phyloP scores from a whole-genome alignment of 1,140 invertebrate genomes.

The Neodiprion lecontei region DNA sequence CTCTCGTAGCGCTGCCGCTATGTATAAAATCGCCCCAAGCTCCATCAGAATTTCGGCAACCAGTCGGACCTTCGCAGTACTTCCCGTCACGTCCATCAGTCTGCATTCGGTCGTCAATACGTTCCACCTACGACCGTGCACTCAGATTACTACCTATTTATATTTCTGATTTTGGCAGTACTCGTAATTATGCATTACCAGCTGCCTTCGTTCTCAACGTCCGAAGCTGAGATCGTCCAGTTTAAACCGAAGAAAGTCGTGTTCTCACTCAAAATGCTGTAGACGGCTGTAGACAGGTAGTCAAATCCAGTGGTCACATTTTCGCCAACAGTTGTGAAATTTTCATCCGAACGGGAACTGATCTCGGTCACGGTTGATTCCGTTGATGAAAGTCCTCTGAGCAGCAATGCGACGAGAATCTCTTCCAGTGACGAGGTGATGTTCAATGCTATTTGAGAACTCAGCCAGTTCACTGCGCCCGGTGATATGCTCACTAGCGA shows the following conservation, averaged over 20 bases:
- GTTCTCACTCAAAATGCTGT: conserved; percentile 6
- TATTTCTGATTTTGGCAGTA: neutral
- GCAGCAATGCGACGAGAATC: conserved; percentile 9
- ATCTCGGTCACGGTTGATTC: neutral
- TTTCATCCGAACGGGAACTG: neutral
- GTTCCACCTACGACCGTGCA: conserved; percentile 66
- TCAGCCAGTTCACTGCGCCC: conserved; percentile 37
- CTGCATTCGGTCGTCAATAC: conserved; percentile 73
- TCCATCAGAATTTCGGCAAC: conserved; percentile 75
- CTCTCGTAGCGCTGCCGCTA: conserved; percentile 82
- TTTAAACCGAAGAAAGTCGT: neutral
- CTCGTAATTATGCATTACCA: conserved; percentile 8
- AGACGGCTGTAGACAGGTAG: neutral
- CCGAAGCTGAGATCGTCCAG: neutral
- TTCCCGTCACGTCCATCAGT: conserved; percentile 68
- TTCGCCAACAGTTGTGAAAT: conserved; percentile 14
- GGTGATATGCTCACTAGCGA: conserved; percentile 35
- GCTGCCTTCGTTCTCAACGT: conserved; percentile 4
- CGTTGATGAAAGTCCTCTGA: conserved; percentile 16
- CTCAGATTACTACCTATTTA: neutral
- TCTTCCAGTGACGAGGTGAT: conserved; percentile 33
- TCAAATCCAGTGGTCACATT: neutral
- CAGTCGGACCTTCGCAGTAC: conserved; percentile 70
- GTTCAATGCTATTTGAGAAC: conserved; percentile 41
- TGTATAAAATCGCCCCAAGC: conserved; percentile 79